Conservation (phyloP, 2,797 vertebrate species). For the Bovichtus diacanthus region DNA sequence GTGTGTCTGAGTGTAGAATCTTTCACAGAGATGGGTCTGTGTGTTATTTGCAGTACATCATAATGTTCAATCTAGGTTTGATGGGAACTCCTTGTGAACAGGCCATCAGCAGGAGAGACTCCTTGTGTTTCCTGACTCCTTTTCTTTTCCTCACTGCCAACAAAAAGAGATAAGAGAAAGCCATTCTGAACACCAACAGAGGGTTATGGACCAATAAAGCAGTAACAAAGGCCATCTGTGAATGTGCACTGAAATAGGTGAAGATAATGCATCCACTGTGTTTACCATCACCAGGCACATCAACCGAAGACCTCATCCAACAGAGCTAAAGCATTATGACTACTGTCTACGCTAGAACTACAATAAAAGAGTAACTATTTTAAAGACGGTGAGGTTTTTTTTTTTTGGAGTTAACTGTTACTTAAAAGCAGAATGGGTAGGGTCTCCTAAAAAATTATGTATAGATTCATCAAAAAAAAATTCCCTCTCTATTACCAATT, state of each 20-base stretch:
- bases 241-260: constrained; percentile 8
- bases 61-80: constrained; percentile 59
- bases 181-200: background rate
- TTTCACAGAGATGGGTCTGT: constrained; percentile 26
- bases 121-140: background rate
- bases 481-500: no score
- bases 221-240: constrained; percentile 19
- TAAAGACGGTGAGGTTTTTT: background rate
- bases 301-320: background rate
- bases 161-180: background rate
- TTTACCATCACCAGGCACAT: constrained; percentile 3
- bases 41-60: constrained; percentile 56
- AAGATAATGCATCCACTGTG: background rate
- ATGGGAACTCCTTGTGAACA: constrained; percentile 52
- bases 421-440: no score
- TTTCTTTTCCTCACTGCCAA: background rate
- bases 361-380: background rate
- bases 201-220: background rate
- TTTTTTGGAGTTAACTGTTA: background rate
- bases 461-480: no score
- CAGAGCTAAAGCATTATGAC: background rate
- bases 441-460: no score
- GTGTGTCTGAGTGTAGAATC: constrained; percentile 42
- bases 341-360: no score
- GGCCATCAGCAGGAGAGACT: constrained; percentile 42